Evolutionary conservation across 1,140 invertebrate species (phyloP), one percentile per base, ranked within the genome.

Genomic region (Conopomorpha cramerella): DNA sequence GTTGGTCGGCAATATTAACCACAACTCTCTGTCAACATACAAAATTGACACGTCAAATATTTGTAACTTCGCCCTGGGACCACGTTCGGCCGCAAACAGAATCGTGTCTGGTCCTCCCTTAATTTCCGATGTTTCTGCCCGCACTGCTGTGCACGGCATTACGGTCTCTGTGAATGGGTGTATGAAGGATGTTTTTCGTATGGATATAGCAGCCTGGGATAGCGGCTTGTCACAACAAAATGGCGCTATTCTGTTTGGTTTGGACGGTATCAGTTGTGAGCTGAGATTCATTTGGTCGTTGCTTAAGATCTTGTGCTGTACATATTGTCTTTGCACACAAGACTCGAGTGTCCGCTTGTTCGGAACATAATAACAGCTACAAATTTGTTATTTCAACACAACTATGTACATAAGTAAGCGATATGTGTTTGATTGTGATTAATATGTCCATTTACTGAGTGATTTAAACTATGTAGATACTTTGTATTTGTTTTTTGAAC

Each of bases 41-140:
- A 67, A 71, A 76, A 76, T 76, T 72, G 71, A 76, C 71, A 76
- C 67, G 67, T 76, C 67, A 76, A 76, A 76, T 76, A 76, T 76
- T 76, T 76, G 71, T 68, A 67, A 67, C 66, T 76, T 71, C 64
- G 67, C 67, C 67, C 66, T 68, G 67, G 62, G 71, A 76, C 66
- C 63, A 71, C 67, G 67, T 67, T 71, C 72, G 64, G 70, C 56
- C 51, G 67, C 71, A 76, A 76, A 76, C 64, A 72, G 64, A 71
- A 63, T 65, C 66, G 71, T 64, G 71, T 72, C 71, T 72, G 62
- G 66, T 71, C 60, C 60, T 65, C 71, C 67, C 67, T 76, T 76
- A 72, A 76, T 76, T 76, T 72, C 65, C 65, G 62, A 72, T 71
- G 71, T 68, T 72, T 59, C 64, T 56, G 63, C 63, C 47, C 38